These are phyloP conservation scores for Graptemys geographica DNA, from an alignment of 2,797 vertebrate genomes.

Conservation along the genomic window DNA sequence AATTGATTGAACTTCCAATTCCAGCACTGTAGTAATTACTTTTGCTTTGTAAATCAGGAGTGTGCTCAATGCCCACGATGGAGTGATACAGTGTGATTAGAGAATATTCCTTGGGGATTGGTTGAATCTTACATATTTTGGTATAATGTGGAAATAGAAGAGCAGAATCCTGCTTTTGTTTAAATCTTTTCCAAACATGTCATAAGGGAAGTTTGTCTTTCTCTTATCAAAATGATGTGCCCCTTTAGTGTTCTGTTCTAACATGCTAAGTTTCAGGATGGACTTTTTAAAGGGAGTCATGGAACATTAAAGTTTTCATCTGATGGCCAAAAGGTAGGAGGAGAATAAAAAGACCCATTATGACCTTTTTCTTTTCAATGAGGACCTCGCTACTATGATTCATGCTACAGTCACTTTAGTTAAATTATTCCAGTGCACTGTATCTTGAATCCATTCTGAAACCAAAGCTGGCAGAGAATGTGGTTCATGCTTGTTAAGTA, in stretches of 20 bases:
- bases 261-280: background rate
- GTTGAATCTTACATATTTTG: background rate
- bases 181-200: background rate
- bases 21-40: slow-evolving; percentile 3
- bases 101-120: background rate
- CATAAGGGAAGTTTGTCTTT: background rate
- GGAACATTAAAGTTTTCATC: background rate
- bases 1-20: background rate
- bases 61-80: background rate
- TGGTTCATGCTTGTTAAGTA: background rate
- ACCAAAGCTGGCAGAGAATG: background rate
- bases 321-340: background rate
- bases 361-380: background rate
- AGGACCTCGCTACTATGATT: background rate
- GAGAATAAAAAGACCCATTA: background rate
- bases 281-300: background rate
- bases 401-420: background rate
- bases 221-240: background rate
- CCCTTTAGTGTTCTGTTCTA: slow-evolving; percentile 1
- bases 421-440: background rate
- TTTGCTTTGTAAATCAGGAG: background rate
- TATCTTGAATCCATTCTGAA: background rate
- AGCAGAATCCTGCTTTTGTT: background rate
- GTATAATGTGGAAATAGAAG: background rate
- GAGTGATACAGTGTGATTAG: background rate